phyloP scores from a whole-genome alignment of 2,113 vertebrate genomes.

The Scolopax mira region DNA sequence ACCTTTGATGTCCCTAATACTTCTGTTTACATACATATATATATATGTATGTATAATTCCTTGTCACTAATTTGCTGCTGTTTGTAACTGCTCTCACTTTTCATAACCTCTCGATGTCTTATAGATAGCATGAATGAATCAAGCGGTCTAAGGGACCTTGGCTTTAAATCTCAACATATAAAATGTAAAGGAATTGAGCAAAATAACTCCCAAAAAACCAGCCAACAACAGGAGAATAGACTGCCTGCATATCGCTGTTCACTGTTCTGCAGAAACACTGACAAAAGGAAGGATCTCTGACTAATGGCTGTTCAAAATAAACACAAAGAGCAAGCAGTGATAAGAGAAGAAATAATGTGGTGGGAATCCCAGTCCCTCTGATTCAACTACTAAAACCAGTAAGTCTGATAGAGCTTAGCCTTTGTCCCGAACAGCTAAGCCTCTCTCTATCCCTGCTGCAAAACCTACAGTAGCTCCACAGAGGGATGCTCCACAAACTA shows the following conservation, averaged over 20 bases:
- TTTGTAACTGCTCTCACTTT: neutral
- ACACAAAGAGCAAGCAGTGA: neutral
- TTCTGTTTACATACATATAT: neutral
- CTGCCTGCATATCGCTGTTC: accelerated
- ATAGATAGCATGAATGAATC: neutral
- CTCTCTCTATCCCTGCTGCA: neutral
- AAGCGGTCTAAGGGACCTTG: neutral
- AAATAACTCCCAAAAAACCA: no score
- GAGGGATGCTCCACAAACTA: neutral
- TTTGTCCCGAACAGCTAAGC: neutral
- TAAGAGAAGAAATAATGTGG: neutral
- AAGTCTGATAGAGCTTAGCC: neutral
- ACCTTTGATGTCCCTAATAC: neutral
- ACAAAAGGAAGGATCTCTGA: neutral
- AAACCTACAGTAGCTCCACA: accelerated
- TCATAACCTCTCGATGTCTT: neutral
- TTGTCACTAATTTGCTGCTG: neutral
- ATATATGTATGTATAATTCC: neutral
- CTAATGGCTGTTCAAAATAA: neutral
- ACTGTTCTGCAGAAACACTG: neutral
- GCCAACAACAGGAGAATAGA: neutral
- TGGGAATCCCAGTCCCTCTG: neutral
- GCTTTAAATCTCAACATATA: neutral
- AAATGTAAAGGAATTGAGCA: neutral
- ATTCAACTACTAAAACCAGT: neutral